Percentiles rank a stretch among this genome's conserved stretches.
Conservation (phyloP, 1,140 invertebrate species). For the Drosophila malerkotliana region DNA sequence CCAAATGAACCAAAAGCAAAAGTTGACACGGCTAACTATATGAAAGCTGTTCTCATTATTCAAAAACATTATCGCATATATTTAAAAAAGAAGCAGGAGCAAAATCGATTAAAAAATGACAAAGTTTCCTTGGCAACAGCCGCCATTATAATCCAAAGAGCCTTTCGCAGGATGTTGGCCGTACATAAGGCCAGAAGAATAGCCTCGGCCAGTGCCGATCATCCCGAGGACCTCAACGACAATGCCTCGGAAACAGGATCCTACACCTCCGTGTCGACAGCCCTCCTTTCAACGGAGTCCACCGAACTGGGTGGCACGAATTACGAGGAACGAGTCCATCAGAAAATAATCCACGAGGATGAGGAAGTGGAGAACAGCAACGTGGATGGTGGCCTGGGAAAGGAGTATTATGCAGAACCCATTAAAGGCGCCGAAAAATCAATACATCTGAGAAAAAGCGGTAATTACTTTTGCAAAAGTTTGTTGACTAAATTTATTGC, state of each 20-base stretch:
- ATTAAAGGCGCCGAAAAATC: slow-evolving; percentile 41
- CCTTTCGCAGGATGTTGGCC: slow-evolving; percentile 57
- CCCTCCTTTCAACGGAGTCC: slow-evolving; percentile 68
- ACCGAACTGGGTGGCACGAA: slow-evolving; percentile 46
- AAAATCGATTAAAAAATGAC: slow-evolving; percentile 13
- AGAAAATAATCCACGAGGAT: slow-evolving; percentile 66
- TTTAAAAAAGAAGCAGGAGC: slow-evolving; percentile 38
- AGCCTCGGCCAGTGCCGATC: slow-evolving; percentile 30
- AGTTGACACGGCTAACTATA: slow-evolving; percentile 40
- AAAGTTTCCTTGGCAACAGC: slow-evolving; percentile 52
- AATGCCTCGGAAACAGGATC: slow-evolving; percentile 69
- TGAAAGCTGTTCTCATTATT: slow-evolving; percentile 53
- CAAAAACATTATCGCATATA: slow-evolving; percentile 55
- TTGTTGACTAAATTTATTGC: background rate
- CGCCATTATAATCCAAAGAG: slow-evolving; percentile 70
- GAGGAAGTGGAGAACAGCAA: slow-evolving; percentile 69
- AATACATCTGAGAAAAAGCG: slow-evolving; percentile 31
- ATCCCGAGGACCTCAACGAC: slow-evolving; percentile 63
- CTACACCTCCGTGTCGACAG: slow-evolving; percentile 75
- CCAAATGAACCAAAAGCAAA: background rate
- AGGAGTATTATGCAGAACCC: slow-evolving; percentile 26
- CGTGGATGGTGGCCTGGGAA: slow-evolving; percentile 29
- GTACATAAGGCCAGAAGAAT: slow-evolving; percentile 27
- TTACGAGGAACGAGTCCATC: slow-evolving; percentile 62
- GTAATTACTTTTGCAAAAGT: slow-evolving; percentile 43